phyloP scores from a whole-genome alignment of 2,797 vertebrate genomes.

The Crenuchus spilurus region DNA sequence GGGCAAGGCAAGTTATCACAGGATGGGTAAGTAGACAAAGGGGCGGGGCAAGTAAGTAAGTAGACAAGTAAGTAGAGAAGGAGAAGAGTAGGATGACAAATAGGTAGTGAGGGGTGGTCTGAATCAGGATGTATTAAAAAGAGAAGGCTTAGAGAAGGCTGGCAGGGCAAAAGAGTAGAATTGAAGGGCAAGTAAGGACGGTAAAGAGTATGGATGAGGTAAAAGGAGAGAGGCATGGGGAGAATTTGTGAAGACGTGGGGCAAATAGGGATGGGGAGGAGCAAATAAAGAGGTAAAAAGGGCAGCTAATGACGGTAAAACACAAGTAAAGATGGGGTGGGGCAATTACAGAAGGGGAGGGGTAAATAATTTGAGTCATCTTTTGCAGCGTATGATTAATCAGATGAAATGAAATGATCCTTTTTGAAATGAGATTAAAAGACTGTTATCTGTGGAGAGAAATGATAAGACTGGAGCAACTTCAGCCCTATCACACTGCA shows the following conservation, averaged over 20 bases:
- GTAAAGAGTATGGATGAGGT: too few relatives aligned
- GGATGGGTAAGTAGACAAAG: too few relatives aligned
- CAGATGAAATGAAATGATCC: neutral
- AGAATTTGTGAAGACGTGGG: too few relatives aligned
- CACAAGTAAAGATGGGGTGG: too few relatives aligned
- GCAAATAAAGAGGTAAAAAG: neutral
- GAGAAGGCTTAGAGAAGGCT: neutral
- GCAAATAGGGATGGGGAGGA: neutral
- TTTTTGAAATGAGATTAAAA: neutral
- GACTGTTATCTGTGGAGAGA: neutral
- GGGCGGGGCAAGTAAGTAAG: too few relatives aligned
- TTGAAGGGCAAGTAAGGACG: neutral
- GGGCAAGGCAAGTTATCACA: too few relatives aligned
- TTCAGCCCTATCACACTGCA: neutral
- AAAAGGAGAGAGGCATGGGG: neutral
- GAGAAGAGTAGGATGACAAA: too few relatives aligned
- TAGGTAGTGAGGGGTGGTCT: too few relatives aligned
- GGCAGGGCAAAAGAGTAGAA: neutral
- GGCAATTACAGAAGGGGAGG: neutral
- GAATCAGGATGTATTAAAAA: too few relatives aligned
- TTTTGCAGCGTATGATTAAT: neutral
- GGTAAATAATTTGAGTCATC: neutral
- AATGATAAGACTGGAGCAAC: neutral
- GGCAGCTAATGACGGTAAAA: neutral
- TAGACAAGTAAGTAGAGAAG: too few relatives aligned